Conservation (phyloP, 2,797 vertebrate genomes). For the Gallirallus australis region DNA sequence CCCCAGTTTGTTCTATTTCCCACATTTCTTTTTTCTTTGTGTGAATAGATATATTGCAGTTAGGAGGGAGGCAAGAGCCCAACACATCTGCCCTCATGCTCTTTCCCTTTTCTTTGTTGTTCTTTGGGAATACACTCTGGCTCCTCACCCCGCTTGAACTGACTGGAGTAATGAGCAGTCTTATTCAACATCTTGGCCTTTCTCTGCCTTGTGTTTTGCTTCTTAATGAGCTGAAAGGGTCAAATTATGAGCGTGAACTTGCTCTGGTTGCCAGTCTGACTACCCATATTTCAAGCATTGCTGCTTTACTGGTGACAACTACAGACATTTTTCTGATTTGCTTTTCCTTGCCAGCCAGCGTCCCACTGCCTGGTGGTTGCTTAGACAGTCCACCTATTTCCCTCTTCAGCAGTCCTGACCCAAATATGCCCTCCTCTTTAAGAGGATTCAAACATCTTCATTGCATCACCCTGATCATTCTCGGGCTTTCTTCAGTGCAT, state of each 20-base stretch:
- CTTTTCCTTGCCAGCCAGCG: neutral
- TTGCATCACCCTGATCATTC: neutral
- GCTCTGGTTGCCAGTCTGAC: neutral
- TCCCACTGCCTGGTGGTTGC: neutral
- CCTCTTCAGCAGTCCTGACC: neutral
- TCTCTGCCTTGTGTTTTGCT: neutral
- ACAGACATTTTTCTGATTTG: neutral
- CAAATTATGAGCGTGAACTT: neutral
- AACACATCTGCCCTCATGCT: neutral
- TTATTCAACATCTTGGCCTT: neutral
- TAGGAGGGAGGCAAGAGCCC: neutral
- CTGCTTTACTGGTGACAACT: neutral
- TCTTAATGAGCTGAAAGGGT: constrained; percentile 4
- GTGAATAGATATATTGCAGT: neutral
- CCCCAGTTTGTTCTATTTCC: neutral
- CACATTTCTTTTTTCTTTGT: neutral
- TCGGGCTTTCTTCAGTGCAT: neutral
- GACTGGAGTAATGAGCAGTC: neutral
- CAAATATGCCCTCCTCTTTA: neutral
- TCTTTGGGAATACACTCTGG: neutral
- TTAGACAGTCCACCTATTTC: neutral
- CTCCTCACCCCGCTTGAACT: neutral
- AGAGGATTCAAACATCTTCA: neutral
- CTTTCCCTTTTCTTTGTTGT: neutral
- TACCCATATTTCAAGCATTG: neutral